Conservation (phyloP, 2,797 vertebrate species). For the Poecile montanus region DNA sequence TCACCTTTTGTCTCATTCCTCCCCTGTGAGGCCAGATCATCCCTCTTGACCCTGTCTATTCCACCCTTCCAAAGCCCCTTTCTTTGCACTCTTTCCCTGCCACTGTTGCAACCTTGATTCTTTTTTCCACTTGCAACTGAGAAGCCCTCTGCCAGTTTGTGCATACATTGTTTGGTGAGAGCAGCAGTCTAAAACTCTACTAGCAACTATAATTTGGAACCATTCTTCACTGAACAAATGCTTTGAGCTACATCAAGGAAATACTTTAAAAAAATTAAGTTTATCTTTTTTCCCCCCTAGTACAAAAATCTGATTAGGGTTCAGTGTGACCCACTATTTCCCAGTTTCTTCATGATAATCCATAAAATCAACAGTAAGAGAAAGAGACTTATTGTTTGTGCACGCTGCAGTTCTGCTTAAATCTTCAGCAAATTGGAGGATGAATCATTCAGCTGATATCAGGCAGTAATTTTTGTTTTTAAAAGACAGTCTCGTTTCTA, state of each 20-base stretch:
- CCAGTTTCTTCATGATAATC: background rate
- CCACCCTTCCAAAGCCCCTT: background rate
- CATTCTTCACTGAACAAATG: background rate
- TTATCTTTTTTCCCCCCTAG: rapidly evolving
- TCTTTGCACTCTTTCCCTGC: background rate
- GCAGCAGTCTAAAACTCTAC: background rate
- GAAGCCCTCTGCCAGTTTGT: background rate
- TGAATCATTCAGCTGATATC: background rate
- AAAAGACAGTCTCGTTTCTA: background rate
- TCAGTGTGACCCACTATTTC: background rate
- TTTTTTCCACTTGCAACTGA: background rate
- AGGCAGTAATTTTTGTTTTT: background rate
- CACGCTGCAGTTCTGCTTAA: background rate
- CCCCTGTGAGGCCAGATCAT: background rate
- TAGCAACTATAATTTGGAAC: background rate
- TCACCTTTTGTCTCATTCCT: background rate
- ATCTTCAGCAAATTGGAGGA: background rate
- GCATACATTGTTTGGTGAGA: background rate
- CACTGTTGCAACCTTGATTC: background rate
- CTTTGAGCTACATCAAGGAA: background rate
- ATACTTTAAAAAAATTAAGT: background rate
- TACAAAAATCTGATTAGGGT: background rate
- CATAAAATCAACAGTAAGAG: background rate
- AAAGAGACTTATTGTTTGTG: background rate
- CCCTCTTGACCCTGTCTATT: background rate